Conservation (phyloP, 2,888 invertebrate genomes). For the Pristionchus entomophagus region DNA sequence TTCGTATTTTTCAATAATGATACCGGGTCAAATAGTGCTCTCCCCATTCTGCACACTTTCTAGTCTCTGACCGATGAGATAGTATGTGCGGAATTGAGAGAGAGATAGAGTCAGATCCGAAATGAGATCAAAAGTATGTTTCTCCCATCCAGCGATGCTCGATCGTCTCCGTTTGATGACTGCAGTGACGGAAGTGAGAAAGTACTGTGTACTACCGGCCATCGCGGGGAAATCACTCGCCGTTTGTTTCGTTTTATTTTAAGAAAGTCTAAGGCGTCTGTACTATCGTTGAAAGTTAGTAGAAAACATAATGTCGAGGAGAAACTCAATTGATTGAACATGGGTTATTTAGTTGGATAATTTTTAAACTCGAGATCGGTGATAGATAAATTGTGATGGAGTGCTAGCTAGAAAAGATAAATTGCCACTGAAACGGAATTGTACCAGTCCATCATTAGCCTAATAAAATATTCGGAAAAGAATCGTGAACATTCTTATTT, state of each 20-base stretch:
- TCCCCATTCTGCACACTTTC: no score
- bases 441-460: no score
- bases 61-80: neutral
- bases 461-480: no score
- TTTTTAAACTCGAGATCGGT: no score
- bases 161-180: constrained; percentile 55
- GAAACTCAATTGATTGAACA: neutral
- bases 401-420: no score
- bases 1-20: neutral
- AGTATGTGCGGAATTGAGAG: neutral
- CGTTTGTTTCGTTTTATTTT: constrained; percentile 35
- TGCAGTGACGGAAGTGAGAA: constrained; percentile 54
- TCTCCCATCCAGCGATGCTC: constrained; percentile 59
- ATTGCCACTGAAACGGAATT: no score
- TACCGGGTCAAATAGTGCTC: no score
- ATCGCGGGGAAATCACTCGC: constrained; percentile 53
- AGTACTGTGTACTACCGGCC: constrained; percentile 53
- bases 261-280: neutral
- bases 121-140: no score
- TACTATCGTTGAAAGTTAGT: neutral
- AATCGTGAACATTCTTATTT: no score
- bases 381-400: neutral
- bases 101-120: neutral
- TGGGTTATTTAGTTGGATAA: neutral
- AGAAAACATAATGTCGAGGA: neutral